Evolutionary conservation across 2,888 invertebrate genomes (phyloP).

Genomic region (Stratiomys singularior): DNA sequence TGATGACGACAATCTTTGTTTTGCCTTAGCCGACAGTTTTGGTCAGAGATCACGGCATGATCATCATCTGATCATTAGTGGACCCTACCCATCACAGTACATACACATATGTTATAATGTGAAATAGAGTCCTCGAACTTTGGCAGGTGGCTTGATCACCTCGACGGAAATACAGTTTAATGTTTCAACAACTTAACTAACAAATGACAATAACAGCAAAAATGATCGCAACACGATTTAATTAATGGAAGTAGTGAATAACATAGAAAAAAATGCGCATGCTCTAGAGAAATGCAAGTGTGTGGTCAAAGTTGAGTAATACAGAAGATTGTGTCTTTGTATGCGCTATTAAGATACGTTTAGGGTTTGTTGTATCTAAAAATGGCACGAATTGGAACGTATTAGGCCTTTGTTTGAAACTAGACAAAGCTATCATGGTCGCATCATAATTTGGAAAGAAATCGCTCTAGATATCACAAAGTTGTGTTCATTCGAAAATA

Average conservation of each 20-base stretch:
- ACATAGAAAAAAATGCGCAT: slow-evolving; percentile 8
- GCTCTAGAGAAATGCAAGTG: slow-evolving; percentile 2
- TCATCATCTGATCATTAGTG: slow-evolving; percentile 24
- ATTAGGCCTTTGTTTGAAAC: slow-evolving; percentile 9
- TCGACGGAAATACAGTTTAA: slow-evolving; percentile 34
- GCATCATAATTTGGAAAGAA: not conserved
- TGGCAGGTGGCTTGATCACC: slow-evolving; percentile 20
- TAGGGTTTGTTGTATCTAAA: not conserved
- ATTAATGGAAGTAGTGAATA: not conserved
- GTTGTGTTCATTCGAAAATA: slow-evolving; percentile 13
- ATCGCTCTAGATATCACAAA: slow-evolving; percentile 9
- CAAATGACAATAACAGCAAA: not conserved
- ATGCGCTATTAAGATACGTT: not conserved
- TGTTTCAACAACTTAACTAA: slow-evolving; percentile 11
- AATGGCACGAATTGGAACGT: not conserved
- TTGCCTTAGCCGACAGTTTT: too few relatives aligned
- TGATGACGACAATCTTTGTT: slow-evolving; percentile 27
- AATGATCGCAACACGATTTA: not conserved
- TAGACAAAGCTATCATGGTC: slow-evolving; percentile 33
- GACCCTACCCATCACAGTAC: not conserved
- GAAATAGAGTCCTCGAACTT: slow-evolving; percentile 29
- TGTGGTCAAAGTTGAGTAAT: not conserved
- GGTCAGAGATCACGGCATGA: slow-evolving; percentile 8
- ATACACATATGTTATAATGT: not conserved
- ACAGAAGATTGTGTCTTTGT: too few relatives aligned